phyloP scores from a whole-genome alignment of 2,888 invertebrate species.

The Notodonta dromedarius region DNA sequence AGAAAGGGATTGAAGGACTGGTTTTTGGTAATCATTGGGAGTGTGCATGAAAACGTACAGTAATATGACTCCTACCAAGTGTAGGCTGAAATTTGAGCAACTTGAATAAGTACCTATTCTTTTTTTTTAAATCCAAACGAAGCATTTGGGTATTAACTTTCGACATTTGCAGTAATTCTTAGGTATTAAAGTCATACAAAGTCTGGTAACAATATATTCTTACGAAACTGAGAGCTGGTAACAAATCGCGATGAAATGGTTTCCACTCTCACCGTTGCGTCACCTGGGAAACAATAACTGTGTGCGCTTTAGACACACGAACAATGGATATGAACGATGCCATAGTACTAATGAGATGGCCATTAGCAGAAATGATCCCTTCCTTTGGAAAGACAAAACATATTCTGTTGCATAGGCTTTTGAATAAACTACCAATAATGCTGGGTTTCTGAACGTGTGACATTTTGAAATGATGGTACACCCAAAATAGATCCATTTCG shows the following conservation, averaged over 20 bases:
- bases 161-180: background rate
- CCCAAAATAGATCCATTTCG: no score
- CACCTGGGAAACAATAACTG: slow-evolving; percentile 5
- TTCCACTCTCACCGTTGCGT: slow-evolving; percentile 8
- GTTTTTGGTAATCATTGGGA: no score
- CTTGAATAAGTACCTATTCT: no score
- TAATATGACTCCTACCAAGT: no score
- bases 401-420: background rate
- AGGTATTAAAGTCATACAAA: slow-evolving; percentile 1
- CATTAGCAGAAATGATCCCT: background rate
- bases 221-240: background rate
- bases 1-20: no score
- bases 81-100: no score
- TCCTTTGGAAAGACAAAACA: background rate
- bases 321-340: background rate
- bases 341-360: background rate
- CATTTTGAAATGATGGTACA: no score
- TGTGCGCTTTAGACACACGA: background rate
- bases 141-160: background rate
- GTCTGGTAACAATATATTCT: background rate
- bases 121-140: background rate
- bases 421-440: background rate
- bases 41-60: no score
- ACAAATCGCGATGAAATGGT: slow-evolving; percentile 4
- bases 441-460: no score